A percentile compares a stretch with the other conserved stretches of the same genome.
These are phyloP conservation scores for Porites lobata DNA, from an alignment of 92 coral and sea anemone genomes.

Conservation along the genomic window DNA sequence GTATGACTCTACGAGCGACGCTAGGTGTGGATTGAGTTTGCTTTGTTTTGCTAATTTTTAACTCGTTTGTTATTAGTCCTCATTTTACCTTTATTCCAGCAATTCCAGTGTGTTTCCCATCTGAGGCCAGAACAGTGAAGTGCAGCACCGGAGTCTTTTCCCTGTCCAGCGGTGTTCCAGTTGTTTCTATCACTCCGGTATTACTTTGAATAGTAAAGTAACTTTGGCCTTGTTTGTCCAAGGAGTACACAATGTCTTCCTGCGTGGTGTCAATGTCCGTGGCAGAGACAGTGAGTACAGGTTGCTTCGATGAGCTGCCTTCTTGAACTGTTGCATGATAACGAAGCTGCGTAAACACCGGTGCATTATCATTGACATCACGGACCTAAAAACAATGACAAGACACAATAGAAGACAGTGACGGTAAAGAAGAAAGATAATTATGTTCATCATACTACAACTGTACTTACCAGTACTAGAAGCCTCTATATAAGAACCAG, in stretches of 20 bases:
- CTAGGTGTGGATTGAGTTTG: no score
- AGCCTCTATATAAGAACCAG: no score
- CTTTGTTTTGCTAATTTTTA: no score
- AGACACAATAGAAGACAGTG: neutral
- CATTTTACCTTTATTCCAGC: slow-evolving; percentile 81
- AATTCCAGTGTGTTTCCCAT: slow-evolving; percentile 64
- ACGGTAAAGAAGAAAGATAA: neutral
- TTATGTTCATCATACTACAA: neutral
- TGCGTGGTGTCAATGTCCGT: slow-evolving; percentile 75
- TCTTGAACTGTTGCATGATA: slow-evolving; percentile 76
- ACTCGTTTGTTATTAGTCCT: neutral
- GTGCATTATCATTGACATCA: slow-evolving; percentile 89
- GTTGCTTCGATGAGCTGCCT: slow-evolving; percentile 58
- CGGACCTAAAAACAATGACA: slow-evolving; percentile 62
- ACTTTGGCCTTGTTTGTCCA: slow-evolving; percentile 65
- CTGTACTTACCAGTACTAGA: no score
- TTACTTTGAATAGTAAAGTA: slow-evolving; percentile 74
- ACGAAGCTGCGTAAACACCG: slow-evolving; percentile 72
- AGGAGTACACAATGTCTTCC: slow-evolving; percentile 63
- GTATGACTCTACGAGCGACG: no score
- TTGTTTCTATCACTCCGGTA: slow-evolving; percentile 78
- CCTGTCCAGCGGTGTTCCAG: slow-evolving; percentile 73
- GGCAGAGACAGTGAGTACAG: slow-evolving; percentile 72
- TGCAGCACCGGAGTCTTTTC: slow-evolving; percentile 77
- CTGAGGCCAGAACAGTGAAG: slow-evolving; percentile 78